phyloP scores from a whole-genome alignment of 2,113 vertebrate species.

The Okapia johnstoni region DNA sequence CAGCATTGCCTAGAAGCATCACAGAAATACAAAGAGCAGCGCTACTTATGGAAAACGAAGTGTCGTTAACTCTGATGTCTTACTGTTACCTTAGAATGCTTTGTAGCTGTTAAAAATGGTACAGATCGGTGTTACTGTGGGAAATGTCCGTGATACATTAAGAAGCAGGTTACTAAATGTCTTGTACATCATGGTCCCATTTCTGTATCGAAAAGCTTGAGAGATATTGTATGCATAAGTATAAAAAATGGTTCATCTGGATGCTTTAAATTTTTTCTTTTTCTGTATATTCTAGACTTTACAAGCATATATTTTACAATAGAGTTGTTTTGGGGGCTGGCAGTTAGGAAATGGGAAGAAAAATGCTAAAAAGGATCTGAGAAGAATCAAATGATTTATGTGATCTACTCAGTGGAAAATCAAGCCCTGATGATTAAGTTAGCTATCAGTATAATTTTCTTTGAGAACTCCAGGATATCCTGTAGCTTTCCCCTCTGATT shows the following conservation, averaged over 20 bases:
- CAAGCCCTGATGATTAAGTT: neutral
- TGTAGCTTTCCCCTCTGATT: slow-evolving; percentile 50
- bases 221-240: neutral
- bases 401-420: neutral
- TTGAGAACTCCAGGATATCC: neutral
- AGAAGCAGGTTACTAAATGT: neutral
- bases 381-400: neutral
- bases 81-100: neutral
- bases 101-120: neutral
- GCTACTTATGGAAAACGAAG: neutral
- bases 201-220: neutral
- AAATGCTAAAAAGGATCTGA: neutral
- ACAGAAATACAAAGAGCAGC: neutral
- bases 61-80: neutral
- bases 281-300: slow-evolving; percentile 7
- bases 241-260: neutral
- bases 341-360: neutral
- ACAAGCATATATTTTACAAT: neutral
- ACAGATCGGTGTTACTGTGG: neutral
- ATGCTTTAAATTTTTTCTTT: neutral
- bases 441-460: neutral
- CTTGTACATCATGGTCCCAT: neutral
- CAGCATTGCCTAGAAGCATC: neutral
- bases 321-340: neutral
- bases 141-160: neutral